Conservation (phyloP, 2,113 vertebrate species). For the Urocolius indicus region DNA sequence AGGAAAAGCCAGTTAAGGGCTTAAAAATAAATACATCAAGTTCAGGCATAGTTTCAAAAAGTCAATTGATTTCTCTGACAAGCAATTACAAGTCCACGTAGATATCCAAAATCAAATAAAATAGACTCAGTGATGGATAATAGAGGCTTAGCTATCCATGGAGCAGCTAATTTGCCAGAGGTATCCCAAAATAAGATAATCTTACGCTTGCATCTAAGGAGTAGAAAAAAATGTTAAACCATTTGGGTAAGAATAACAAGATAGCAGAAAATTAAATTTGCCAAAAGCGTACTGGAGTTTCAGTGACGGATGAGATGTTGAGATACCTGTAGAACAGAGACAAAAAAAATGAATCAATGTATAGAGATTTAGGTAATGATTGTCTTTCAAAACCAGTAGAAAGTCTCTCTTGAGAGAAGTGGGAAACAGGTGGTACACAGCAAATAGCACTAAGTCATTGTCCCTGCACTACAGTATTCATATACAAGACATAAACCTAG, state of each 20-base stretch:
- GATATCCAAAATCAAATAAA: constrained; percentile 52
- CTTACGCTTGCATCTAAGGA: constrained; percentile 21
- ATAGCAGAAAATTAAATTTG: constrained; percentile 29
- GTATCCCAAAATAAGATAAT: constrained; percentile 35
- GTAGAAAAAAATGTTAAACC: constrained; percentile 24
- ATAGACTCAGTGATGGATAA: not conserved
- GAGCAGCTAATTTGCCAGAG: constrained; percentile 40
- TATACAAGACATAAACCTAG: not conserved
- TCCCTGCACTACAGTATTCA: not conserved
- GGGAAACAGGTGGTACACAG: not conserved
- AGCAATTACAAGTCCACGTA: constrained; percentile 14
- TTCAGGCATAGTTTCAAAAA: constrained; percentile 22
- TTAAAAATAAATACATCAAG: constrained; percentile 42
- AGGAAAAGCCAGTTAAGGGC: not conserved
- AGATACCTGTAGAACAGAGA: not conserved
- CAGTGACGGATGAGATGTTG: not conserved
- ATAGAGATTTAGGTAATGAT: not conserved
- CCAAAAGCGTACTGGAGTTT: constrained; percentile 15
- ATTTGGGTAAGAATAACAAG: not conserved
- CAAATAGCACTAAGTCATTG: not conserved
- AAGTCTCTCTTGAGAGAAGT: not conserved
- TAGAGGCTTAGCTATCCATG: constrained; percentile 21
- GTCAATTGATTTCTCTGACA: constrained; percentile 34
- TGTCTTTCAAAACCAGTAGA: not conserved
- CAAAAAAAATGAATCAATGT: not conserved